phyloP scores from a whole-genome alignment of 2,888 invertebrate species.

The Branchipolynoe longqiensis region DNA sequence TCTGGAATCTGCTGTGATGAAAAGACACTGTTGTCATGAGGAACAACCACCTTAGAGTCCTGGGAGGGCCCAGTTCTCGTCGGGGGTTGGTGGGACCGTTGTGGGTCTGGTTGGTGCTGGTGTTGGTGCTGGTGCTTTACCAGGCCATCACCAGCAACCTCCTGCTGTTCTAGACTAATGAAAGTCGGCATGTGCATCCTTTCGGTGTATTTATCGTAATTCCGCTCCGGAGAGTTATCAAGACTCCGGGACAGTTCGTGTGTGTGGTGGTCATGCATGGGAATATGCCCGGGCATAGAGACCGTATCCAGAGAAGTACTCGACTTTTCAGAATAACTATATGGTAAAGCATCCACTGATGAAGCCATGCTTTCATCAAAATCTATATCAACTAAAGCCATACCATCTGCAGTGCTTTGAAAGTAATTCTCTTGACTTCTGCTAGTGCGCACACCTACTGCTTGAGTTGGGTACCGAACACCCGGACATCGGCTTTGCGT shows the following conservation, averaged over 20 bases:
- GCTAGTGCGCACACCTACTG: slow-evolving; percentile 88
- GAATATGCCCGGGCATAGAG: slow-evolving; percentile 42
- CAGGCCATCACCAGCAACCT: background rate
- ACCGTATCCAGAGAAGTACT: slow-evolving; percentile 63
- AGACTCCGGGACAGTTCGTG: slow-evolving; percentile 61
- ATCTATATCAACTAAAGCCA: slow-evolving; percentile 93
- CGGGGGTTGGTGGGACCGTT: background rate
- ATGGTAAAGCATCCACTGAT: slow-evolving; percentile 92
- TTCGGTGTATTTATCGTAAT: slow-evolving; percentile 54
- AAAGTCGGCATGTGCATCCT: slow-evolving; percentile 73
- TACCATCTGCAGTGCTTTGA: slow-evolving; percentile 86
- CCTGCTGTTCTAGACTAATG: slow-evolving; percentile 73
- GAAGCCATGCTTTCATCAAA: slow-evolving; percentile 96
- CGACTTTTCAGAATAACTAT: slow-evolving; percentile 80
- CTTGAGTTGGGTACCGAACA: slow-evolving; percentile 70
- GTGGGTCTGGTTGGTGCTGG: background rate
- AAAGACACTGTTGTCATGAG: background rate
- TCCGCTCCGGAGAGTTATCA: slow-evolving; percentile 63
- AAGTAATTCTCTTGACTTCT: slow-evolving; percentile 93
- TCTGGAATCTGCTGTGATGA: background rate
- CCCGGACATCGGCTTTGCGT: slow-evolving; percentile 30
- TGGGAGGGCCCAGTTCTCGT: background rate
- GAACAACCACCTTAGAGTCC: background rate
- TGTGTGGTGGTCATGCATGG: slow-evolving; percentile 27
- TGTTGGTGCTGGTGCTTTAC: background rate